Evolutionary conservation across 2,113 vertebrate species (phyloP), one percentile per base, ranked within the genome.

Genomic region (Petaurus breviceps): DNA sequence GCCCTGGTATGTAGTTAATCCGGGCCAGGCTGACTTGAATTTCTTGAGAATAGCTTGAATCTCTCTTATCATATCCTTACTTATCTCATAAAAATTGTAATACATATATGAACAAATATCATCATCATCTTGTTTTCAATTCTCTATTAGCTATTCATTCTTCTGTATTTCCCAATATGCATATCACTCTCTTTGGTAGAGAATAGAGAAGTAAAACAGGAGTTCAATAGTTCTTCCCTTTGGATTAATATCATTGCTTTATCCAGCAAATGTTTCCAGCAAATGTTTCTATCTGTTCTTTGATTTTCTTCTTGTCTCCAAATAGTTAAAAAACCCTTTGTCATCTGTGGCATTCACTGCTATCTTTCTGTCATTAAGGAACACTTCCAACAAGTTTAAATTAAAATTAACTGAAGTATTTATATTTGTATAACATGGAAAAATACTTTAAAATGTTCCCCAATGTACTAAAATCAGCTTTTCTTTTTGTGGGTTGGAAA

Each of bases 371-470:
- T 43, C 19, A 84, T 43, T 43, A 84, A 43, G 19, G 90, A 97
- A 97, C 8, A 89, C 61, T 94, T 93, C 61, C 68, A 89, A 94
- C 53, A 93, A 96, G 43, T 54, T 94, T 22, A 51, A 97, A 97
- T 54, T 98, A 93, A 94, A 97, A 95, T 95, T 90, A 95, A 97
- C 93, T 52, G 55, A 95, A 43, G 8, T 92, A 95, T 90, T 96
- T 97, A 37, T 19, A 94, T 37, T 51, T 26, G 90, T 90, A 94
- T 7, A 61, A 49, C 31, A 68, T 31, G 9, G 31, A 95, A 84
- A 96, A 94, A 94, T 61, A 90, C n/a, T 84, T 84, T 84, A 43
- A 43, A 0, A 22, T 77, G 50, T 43, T 84, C 68, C 22, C 37
- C 57, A 1, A 1, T 47, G 53, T 55, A 51, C 24, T 92, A 37